A percentile compares a stretch with the other conserved stretches of the same genome.
These are phyloP conservation scores for Micrastur ruficollis DNA, from an alignment of 2,797 vertebrate species.

Conservation along the genomic window DNA sequence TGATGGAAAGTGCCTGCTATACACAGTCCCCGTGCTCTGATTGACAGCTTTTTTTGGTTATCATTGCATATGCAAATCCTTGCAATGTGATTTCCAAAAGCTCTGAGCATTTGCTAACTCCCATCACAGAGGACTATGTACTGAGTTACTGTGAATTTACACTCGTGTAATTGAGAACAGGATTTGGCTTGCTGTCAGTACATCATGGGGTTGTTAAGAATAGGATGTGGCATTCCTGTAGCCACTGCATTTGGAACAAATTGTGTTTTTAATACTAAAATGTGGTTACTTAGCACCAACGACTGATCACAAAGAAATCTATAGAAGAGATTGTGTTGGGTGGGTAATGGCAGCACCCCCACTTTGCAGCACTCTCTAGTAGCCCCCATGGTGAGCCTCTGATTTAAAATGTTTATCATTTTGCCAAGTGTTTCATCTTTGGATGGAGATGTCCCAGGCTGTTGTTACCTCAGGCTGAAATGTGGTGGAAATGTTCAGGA, in stretches of 20 bases:
- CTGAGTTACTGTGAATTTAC: neutral
- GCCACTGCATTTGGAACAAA: neutral
- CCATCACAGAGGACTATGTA: neutral
- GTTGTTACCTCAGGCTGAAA: neutral
- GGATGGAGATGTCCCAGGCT: neutral
- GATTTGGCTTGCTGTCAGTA: neutral
- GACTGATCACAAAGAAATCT: neutral
- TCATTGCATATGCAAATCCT: neutral
- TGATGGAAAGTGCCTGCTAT: neutral
- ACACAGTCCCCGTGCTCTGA: rapidly evolving
- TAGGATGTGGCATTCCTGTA: neutral
- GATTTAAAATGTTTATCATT: neutral
- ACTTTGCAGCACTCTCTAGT: neutral
- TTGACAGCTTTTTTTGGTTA: neutral
- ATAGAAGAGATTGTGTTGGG: neutral
- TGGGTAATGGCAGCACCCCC: neutral
- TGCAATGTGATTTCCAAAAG: neutral
- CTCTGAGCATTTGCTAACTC: neutral
- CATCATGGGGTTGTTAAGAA: neutral
- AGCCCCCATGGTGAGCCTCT: neutral
- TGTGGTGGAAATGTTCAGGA: neutral
- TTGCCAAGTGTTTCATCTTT: neutral
- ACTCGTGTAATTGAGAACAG: neutral
- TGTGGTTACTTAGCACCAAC: neutral
- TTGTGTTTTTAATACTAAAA: neutral